Conservation (phyloP, 2,113 vertebrate genomes). For the Gavia stellata region DNA sequence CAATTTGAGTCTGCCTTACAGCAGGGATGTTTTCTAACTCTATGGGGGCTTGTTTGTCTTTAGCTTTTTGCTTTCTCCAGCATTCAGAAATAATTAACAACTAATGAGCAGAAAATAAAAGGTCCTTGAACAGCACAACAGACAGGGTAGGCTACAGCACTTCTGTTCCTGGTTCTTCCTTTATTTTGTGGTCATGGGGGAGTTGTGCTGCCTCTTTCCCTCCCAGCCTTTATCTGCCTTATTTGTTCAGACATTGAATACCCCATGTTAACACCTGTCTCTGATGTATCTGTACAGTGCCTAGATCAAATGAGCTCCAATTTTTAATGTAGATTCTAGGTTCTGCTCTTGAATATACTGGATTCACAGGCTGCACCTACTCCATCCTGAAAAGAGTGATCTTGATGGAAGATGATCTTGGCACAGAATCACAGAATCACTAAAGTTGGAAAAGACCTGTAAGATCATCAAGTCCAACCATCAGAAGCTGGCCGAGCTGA, state of each 20-base stretch:
- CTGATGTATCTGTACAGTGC: neutral
- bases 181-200: neutral
- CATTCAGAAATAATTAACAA: slow-evolving; percentile 46
- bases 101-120: slow-evolving; percentile 32
- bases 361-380: neutral
- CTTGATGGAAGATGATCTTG: neutral
- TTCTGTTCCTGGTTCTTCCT: neutral
- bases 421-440: too few relatives aligned
- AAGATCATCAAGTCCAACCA: too few relatives aligned
- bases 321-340: neutral
- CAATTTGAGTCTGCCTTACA: neutral
- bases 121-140: neutral
- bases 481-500: neutral
- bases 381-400: neutral
- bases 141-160: neutral
- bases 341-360: neutral
- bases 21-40: slow-evolving; percentile 13
- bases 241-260: neutral
- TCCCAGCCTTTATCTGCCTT: neutral
- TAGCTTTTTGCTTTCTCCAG: slow-evolving; percentile 10
- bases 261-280: neutral
- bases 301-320: neutral
- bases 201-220: neutral
- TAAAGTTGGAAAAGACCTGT: too few relatives aligned
- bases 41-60: neutral